Base-by-base conservation (phyloP, 2,113 vertebrate species). In the Lynx canadensis region DNA sequence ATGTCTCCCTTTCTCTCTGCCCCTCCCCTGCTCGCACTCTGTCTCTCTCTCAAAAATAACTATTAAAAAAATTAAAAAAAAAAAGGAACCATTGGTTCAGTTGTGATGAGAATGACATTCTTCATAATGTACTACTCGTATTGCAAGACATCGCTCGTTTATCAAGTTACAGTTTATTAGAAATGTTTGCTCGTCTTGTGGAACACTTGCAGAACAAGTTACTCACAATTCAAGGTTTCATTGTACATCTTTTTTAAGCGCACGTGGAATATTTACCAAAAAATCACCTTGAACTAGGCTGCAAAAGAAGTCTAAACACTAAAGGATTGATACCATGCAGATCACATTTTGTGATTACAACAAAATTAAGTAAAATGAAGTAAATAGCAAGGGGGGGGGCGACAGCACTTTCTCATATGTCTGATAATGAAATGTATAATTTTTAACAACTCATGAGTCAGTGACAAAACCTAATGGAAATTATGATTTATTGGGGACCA, bases 321-420 rank as follows among this genome's bases (percentile, higher is more conserved):
- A 38, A 81, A 65, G 29, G 7, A 52, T 86, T 93, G 79, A 63
- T 68, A 63, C 73, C 5, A 80, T 76, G 27, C 36, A 36, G 41
- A 92, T 65, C 66, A 66, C 19, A 71, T 86, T 96, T 80, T 81
- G 11, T 63, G 33, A 93, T 71, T 93, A 85, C 13, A 78, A 5
- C 5, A 80, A 93, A 92, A 80, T 95, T 68, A 86, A 85, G 84
- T 66, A 38, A 91, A 89, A 66, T 1, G 36, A 84, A 73, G 76
- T 33, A 92, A 68, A 68, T 19, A 65, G 9, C 16, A 65, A 25
- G 65, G 60, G 14, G 23, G 3, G 3, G 73, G 15, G 4, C 13
- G 66, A 60, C 12, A 55, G 45, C 7, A 74, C 41, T 74, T 81
- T 74, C 12, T 90, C 68, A 36, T n/a, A 65, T 74, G 7, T 74